phyloP scores from a whole-genome alignment of 2,113 vertebrate species.

The Chaenocephalus aceratus region DNA sequence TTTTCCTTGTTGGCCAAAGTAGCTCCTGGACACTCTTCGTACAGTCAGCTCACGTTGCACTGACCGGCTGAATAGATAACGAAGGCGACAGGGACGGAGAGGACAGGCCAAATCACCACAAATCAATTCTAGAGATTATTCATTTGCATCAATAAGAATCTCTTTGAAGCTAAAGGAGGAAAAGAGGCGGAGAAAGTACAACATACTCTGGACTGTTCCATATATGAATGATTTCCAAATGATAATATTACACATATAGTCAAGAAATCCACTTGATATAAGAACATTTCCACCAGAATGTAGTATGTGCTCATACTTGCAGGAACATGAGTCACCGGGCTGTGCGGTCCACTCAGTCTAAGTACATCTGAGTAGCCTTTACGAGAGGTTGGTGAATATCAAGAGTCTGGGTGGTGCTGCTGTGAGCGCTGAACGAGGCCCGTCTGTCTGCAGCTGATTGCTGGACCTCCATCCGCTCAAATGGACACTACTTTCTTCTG shows the following conservation, averaged over 20 bases:
- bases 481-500: conserved; percentile 3
- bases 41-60: conserved; percentile 1
- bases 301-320: background rate
- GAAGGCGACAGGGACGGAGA: background rate
- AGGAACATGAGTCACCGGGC: background rate
- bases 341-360: background rate
- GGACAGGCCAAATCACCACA: conserved; percentile 4
- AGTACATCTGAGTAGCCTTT: conserved; percentile 13
- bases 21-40: background rate
- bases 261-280: background rate
- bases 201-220: background rate
- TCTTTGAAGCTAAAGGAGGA: background rate
- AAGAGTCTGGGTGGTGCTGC: background rate
- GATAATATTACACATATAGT: no score
- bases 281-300: background rate
- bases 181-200: background rate
- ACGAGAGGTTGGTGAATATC: conserved; percentile 15
- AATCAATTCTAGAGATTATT: conserved; percentile 34
- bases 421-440: conserved; percentile 29
- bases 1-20: background rate
- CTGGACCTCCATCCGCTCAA: no score
- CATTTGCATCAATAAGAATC: conserved; percentile 38
- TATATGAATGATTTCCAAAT: no score
- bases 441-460: conserved; percentile 30
- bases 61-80: conserved; percentile 26